Conservation (phyloP, 1,140 invertebrate species). For the Drosophila pachea region DNA sequence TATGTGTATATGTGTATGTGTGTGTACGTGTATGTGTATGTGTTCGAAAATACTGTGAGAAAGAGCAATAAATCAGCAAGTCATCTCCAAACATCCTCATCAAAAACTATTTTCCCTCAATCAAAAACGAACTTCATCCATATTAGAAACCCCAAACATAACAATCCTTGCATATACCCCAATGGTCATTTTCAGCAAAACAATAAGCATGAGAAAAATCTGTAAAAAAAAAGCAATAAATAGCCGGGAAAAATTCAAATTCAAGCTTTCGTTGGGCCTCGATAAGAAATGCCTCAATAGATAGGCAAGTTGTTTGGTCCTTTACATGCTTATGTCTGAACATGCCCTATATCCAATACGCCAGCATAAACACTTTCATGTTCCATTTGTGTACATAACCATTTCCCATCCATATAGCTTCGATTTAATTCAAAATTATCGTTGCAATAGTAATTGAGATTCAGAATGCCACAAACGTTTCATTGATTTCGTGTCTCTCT, state of each 20-base stretch:
- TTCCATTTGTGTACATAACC: slow-evolving; percentile 59
- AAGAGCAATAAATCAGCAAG: slow-evolving; percentile 16
- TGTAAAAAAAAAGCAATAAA: too few relatives aligned
- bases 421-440: slow-evolving; percentile 16
- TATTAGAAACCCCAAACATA: background rate
- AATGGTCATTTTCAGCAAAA: background rate
- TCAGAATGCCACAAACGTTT: slow-evolving; percentile 32
- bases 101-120: background rate
- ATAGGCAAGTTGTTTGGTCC: background rate
- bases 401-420: slow-evolving; percentile 16
- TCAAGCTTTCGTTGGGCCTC: too few relatives aligned
- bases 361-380: slow-evolving; percentile 45
- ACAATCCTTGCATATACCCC: background rate
- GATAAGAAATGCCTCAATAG: too few relatives aligned
- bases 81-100: slow-evolving; percentile 9
- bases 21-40: background rate
- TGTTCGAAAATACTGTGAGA: slow-evolving; percentile 8
- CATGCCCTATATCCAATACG: slow-evolving; percentile 11
- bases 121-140: too few relatives aligned
- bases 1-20: slow-evolving; percentile 12
- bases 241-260: too few relatives aligned
- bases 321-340: slow-evolving; percentile 9
- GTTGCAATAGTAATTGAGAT: slow-evolving; percentile 32
- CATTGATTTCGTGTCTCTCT: slow-evolving; percentile 72
- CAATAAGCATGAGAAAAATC: background rate